Evolutionary conservation across 2,888 invertebrate species (phyloP), one percentile per base, ranked within the genome.

Genomic region (Pseudococcus longispinus): DNA sequence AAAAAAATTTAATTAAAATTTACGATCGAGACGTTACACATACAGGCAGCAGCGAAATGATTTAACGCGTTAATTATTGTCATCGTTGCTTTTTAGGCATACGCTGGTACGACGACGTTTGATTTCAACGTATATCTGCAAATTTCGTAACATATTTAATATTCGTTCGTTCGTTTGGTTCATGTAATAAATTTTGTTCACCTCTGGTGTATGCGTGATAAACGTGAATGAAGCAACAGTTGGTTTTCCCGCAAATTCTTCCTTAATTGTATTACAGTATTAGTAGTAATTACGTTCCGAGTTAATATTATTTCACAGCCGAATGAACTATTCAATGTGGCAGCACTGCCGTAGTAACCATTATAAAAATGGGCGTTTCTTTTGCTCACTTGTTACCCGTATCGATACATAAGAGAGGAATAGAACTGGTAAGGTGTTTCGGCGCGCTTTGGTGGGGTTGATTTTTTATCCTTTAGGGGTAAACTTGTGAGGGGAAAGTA

Each of bases 191-290:
- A 51, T 26, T 51, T 37, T 51, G 29, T 46, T 46, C 46, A 20
- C 74, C 42, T 80, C n/a, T 70, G 42, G 70, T 84, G 37, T 74
- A 26, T 74, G 85, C 85, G 74, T 46, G 74, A 70, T 80, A 80
- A 80, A 86, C 46, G 77, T 80, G 86, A 86, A 86, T 80, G 86
- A 88, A 88, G 87, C 88, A 87, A 88, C 88, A 88, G 88, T 87
- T 88, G 88, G 88, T 88, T 88, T 87, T 88, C 88, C 83, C 74
- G 32, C 20, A 37, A 55, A 55, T 51, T 86, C 74, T 77, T 86
- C 86, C 86, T 86, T 86, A 86, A 86, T 86, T 86, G 86, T 86
- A 86, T 80, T 77, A 86, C 26, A 80, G 86, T 86, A 86, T 86
- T 86, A 86, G 86, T 86, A 23, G 86, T 86, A 86, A 86, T 86